phyloP scores from a whole-genome alignment of 2,113 vertebrate species.

The Anolis carolinensis region DNA sequence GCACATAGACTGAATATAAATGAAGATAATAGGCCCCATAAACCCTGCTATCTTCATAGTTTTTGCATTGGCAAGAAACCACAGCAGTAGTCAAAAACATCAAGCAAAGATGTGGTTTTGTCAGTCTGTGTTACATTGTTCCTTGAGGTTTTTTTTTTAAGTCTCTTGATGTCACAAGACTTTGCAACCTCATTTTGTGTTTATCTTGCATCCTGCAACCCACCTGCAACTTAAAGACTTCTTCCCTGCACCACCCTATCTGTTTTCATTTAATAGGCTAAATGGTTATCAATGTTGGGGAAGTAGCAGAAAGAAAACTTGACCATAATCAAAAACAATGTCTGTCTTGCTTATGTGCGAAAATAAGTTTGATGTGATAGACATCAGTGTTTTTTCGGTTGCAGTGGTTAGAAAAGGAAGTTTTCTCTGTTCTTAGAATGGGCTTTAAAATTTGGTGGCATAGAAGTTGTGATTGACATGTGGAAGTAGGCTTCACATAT shows the following conservation, averaged over 20 bases:
- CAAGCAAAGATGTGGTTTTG: constrained; percentile 63
- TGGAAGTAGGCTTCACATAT: background rate
- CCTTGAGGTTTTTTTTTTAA: background rate
- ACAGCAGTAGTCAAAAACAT: constrained; percentile 57
- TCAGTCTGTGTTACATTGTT: constrained; percentile 38
- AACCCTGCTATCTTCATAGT: constrained; percentile 69
- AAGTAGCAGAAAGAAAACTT: background rate
- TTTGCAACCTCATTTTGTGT: constrained; percentile 58
- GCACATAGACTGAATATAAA: constrained; percentile 58
- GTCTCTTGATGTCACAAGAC: constrained; percentile 50
- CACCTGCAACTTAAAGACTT: background rate
- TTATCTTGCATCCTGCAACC: background rate
- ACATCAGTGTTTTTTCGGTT: fast-evolving
- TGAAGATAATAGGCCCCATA: constrained; percentile 66
- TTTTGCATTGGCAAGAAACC: constrained; percentile 68
- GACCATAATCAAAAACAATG: background rate
- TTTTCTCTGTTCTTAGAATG: background rate
- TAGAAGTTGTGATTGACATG: background rate
- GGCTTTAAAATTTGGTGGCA: background rate
- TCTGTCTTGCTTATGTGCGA: background rate
- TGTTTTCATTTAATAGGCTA: background rate
- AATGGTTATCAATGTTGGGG: background rate
- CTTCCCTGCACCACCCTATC: background rate
- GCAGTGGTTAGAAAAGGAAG: constrained; percentile 9
- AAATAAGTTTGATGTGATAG: constrained; percentile 7